phyloP scores from a whole-genome alignment of 2,113 vertebrate species.

The Anser brachyrhynchus region DNA sequence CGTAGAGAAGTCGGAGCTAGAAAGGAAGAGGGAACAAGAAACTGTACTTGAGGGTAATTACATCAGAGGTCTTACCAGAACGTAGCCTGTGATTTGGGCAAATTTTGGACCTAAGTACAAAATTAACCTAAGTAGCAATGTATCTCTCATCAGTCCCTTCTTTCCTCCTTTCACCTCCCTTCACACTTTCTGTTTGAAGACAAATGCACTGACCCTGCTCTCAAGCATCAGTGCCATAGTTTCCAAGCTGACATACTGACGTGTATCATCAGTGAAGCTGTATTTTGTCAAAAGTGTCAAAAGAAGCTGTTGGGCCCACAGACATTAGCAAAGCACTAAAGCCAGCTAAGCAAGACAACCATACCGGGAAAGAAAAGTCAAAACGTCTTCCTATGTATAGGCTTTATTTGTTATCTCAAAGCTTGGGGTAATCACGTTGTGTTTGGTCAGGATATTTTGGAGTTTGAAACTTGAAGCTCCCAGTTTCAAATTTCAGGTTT shows the following conservation, averaged over 20 bases:
- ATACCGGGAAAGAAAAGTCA: background rate
- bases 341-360: background rate
- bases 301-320: background rate
- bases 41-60: background rate
- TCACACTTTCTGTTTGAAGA: background rate
- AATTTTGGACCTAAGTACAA: background rate
- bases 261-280: background rate
- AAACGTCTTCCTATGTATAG: background rate
- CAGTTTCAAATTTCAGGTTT: constrained; percentile 5
- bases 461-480: constrained; percentile 16
- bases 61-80: background rate
- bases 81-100: background rate
- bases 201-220: background rate
- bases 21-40: background rate
- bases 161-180: background rate
- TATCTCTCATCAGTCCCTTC: background rate
- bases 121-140: background rate
- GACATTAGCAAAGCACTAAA: background rate
- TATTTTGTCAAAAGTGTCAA: background rate
- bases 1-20: constrained; percentile 93
- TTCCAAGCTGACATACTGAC: background rate
- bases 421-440: background rate
- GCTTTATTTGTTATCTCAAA: background rate
- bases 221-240: background rate
- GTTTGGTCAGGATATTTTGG: constrained; percentile 23